Evolutionary conservation across 2,113 vertebrate species (phyloP), one percentile per base, ranked within the genome.

Genomic region (Agelaius phoeniceus): DNA sequence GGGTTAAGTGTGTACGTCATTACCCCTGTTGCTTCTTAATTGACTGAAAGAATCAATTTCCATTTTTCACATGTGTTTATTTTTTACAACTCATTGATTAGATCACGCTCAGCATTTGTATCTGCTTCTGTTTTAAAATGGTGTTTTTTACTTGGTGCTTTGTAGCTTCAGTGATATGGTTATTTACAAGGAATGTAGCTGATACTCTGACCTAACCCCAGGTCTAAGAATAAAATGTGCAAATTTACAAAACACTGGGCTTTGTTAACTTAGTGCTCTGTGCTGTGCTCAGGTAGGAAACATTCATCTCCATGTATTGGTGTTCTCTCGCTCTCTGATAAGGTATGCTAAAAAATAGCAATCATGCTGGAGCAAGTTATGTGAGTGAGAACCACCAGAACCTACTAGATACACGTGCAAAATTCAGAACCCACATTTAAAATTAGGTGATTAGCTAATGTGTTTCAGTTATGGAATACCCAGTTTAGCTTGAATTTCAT

Each of bases 31-130:
- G 80, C 43, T 92, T 76, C 83, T 80, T 62, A 94, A 87, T 61
- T 55, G 69, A 67, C 49, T n/a, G 62, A 76, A 95, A 44, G 30
- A 92, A 87, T 96, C 74, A 59, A 93, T 95, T 93, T 87, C 57
- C 43, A 27, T 89, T 96, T 94, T 54, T 89, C 74, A 75, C 48
- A 48, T 30, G 43, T 33, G 22, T 94, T 89, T 93, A 19, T 82
- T 72, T 78, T 84, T 93, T 89, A 55, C 49, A 78, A 43, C 35
- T 75, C 61, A 82, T 82, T 91, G 65, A 81, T 77, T 92, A 23
- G 44, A 66, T 77, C 49, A 65, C 0, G 11, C 1, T 2, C 44
- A 86, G n/a, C 27, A 61, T 74, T 92, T 86, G 88, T 59, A 44
- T 87, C 52, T 89, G 31, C 66, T 69, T 89, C 65, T 74, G 37